phyloP scores from a whole-genome alignment of 1,140 invertebrate species.

The Doryteuthis pealeii region DNA sequence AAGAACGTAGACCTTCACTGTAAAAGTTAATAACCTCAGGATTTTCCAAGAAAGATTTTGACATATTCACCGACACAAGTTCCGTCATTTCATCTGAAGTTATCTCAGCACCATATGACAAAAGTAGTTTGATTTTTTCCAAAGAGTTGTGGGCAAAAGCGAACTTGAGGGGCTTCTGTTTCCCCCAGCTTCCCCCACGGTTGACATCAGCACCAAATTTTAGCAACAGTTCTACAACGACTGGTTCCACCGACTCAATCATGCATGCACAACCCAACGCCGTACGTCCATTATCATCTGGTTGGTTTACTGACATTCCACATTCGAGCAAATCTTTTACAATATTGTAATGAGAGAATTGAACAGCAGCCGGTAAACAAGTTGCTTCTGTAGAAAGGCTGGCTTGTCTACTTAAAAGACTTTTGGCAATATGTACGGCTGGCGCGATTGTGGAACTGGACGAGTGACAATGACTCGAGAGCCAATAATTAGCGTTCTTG shows the following conservation, averaged over 20 bases:
- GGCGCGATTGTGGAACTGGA: constrained; percentile 17
- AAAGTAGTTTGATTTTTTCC: constrained; percentile 47
- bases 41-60: constrained; percentile 52
- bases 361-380: constrained; percentile 46
- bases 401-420: constrained; percentile 41
- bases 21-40: constrained; percentile 46
- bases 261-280: constrained; percentile 49
- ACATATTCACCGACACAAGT: constrained; percentile 45
- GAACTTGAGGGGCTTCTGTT: constrained; percentile 50
- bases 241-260: constrained; percentile 33
- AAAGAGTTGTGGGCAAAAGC: constrained; percentile 53
- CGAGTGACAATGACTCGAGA: constrained; percentile 41
- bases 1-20: constrained; percentile 47
- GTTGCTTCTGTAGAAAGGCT: constrained; percentile 42
- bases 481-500: constrained; percentile 50
- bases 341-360: constrained; percentile 40
- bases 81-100: constrained; percentile 50
- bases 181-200: constrained; percentile 48
- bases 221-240: constrained; percentile 45
- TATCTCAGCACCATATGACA: constrained; percentile 48
- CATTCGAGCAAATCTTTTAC: constrained; percentile 44
- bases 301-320: constrained; percentile 52
- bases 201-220: constrained; percentile 50
- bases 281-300: constrained; percentile 49
- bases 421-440: constrained; percentile 47